Percentiles rank a stretch among this genome's conserved stretches.
These are phyloP conservation scores for Propsilocerus akamusi DNA, from an alignment of 1,140 invertebrate genomes.

Conservation along the genomic window DNA sequence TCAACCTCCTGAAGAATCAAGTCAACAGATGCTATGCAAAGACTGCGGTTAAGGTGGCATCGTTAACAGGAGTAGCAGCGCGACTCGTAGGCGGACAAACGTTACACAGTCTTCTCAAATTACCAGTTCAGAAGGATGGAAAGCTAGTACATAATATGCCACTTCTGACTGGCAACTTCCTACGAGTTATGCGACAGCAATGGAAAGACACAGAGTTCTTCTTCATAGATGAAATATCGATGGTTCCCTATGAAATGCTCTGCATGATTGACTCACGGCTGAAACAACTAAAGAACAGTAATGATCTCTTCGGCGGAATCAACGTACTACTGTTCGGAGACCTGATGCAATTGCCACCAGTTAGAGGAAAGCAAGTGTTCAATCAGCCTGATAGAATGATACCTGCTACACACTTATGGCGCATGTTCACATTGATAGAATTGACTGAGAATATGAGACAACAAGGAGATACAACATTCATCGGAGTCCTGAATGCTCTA, in stretches of 20 bases:
- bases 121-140: conserved; percentile 11
- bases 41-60: conserved; percentile 12
- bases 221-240: conserved; percentile 25
- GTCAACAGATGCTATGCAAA: conserved; percentile 14
- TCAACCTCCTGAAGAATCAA: conserved; percentile 13
- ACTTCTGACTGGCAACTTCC: neutral
- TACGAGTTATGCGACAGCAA: conserved; percentile 13
- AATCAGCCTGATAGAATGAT: conserved; percentile 15
- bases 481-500: conserved; percentile 14
- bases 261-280: conserved; percentile 21
- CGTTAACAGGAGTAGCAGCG: conserved; percentile 15
- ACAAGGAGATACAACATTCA: conserved; percentile 13
- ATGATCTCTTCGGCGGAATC: conserved; percentile 14
- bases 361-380: conserved; percentile 16
- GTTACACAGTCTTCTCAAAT: conserved; percentile 13
- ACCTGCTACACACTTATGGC: conserved; percentile 19
- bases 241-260: conserved; percentile 20
- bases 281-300: conserved; percentile 14
- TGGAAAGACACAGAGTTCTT: conserved; percentile 22
- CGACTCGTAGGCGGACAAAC: conserved; percentile 12
- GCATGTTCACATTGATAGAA: conserved; percentile 17
- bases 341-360: conserved; percentile 20
- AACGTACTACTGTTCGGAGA: conserved; percentile 20
- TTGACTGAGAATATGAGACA: conserved; percentile 20
- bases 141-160: neutral